Evolutionary conservation across 2,797 vertebrate species (phyloP).

Genomic region (Anguilla pacifica): DNA sequence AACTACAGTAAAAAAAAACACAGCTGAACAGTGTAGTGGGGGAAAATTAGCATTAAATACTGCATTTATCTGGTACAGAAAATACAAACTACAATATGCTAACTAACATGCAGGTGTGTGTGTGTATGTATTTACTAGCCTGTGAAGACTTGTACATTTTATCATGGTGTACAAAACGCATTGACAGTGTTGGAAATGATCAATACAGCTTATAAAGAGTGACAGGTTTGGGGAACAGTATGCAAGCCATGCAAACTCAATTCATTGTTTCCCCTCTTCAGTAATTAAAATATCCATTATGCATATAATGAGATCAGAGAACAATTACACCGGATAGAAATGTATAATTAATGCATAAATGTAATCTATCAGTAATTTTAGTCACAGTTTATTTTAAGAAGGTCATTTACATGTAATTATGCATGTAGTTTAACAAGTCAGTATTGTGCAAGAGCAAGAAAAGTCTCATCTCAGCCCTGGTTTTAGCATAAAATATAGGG

Average conservation of each 20-base stretch:
- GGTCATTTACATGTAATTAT: conserved; percentile 3
- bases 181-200: conserved; percentile 4
- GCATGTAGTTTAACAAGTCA: conserved; percentile 1
- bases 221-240: neutral
- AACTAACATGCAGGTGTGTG: neutral
- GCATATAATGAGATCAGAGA: conserved; percentile 20
- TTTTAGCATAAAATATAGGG: neutral
- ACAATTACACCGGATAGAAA: conserved; percentile 12
- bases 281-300: conserved; percentile 24
- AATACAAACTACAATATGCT: neutral
- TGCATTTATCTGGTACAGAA: neutral
- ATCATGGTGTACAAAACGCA: neutral
- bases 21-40: neutral
- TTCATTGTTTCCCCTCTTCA: neutral
- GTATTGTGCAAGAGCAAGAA: neutral
- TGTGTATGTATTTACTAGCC: neutral
- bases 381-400: conserved; percentile 4
- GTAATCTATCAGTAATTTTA: conserved; percentile 19
- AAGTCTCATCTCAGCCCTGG: neutral
- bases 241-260: neutral
- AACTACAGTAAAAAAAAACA: neutral
- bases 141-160: neutral
- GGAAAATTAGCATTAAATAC: neutral
- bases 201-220: neutral
- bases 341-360: conserved; percentile 8